Conservation (phyloP, 1,140 invertebrate species). For the Aplysia californica region DNA sequence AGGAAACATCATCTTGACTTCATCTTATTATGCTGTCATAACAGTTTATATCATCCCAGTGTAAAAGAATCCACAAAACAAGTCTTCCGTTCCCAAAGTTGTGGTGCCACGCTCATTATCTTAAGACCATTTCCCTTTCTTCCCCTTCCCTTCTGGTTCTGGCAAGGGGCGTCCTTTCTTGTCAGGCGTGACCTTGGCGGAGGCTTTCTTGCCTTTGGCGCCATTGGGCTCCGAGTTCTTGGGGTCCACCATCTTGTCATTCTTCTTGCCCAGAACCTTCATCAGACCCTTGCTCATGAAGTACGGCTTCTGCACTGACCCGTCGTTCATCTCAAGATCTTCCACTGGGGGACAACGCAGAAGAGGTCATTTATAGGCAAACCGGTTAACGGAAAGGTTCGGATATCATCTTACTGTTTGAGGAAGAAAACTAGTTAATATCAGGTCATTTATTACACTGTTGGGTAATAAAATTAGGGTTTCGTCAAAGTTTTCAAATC, state of each 20-base stretch:
- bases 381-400: not conserved
- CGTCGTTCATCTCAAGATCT: constrained; percentile 71
- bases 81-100: no score
- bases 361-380: not conserved
- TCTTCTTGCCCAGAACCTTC: constrained; percentile 72
- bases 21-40: no score
- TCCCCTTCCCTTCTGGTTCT: not conserved
- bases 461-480: no score
- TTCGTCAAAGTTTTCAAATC: no score
- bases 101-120: no score
- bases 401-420: no score
- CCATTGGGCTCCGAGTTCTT: not conserved
- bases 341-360: constrained; percentile 24
- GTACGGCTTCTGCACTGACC: constrained; percentile 88
- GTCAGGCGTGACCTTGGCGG: not conserved
- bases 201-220: no score
- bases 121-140: not conserved
- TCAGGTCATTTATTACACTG: no score
- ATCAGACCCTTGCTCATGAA: constrained; percentile 92
- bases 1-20: no score
- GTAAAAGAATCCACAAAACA: no score
- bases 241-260: constrained; percentile 45
- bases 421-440: no score
- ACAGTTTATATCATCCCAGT: no score
- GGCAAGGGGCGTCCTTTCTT: not conserved